A percentile compares a stretch with the other conserved stretches of the same genome.
phyloP scores from a whole-genome alignment of 2,888 invertebrate species.

The Pollenia labialis region DNA sequence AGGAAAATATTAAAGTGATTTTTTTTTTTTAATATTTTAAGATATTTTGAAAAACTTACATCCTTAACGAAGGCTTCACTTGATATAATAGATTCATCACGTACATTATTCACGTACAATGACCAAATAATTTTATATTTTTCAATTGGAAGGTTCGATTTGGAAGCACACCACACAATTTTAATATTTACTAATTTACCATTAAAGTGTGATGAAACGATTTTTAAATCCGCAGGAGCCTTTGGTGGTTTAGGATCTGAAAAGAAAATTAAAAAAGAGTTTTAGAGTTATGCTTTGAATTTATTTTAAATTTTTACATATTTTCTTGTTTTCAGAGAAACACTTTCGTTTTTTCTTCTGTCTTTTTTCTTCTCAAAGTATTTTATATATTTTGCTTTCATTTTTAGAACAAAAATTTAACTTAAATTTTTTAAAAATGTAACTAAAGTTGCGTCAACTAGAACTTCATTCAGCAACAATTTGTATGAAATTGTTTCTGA shows the following conservation, averaged over 20 bases:
- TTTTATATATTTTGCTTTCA: too few species aligned
- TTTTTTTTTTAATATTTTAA: neutral
- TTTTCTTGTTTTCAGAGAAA: too few species aligned
- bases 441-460: too few species aligned
- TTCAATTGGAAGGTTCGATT: conserved; percentile 89
- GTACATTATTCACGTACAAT: conserved; percentile 86
- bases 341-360: too few species aligned
- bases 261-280: neutral
- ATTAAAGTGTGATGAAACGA: conserved; percentile 77
- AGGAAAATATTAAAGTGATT: conserved; percentile 24
- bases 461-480: too few species aligned
- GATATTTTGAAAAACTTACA: conserved; percentile 75
- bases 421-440: too few species aligned
- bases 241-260: conserved; percentile 83
- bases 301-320: too few species aligned
- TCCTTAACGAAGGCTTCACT: conserved; percentile 81
- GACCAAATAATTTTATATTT: conserved; percentile 91
- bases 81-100: conserved; percentile 80
- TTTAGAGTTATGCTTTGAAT: neutral
- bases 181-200: conserved; percentile 86
- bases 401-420: too few species aligned
- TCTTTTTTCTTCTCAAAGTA: too few species aligned
- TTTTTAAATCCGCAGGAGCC: conserved; percentile 80
- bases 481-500: too few species aligned
- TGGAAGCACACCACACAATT: conserved; percentile 89